Evolutionary conservation across 2,888 invertebrate genomes (phyloP), one percentile per base, ranked within the genome.

Genomic region (Lithophane ornitopus): DNA sequence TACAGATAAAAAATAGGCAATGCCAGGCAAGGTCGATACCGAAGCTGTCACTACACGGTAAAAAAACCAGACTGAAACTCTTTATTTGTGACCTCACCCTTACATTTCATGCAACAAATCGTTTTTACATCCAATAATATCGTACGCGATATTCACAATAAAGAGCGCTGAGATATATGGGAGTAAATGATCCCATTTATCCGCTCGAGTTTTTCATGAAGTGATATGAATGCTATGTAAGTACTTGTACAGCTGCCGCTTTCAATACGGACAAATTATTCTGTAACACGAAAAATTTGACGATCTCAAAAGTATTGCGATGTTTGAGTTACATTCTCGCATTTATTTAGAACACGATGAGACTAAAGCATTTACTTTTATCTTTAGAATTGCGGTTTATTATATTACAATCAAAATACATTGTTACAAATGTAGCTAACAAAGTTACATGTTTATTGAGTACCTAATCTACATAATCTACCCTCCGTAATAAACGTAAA

Each of bases 181-280:
- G 59, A 65, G 69, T 82, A 80, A 87, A 87, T 85, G 74, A 85
- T 87, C 76, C 28, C 73, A 87, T 85, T 86, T 80, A 85, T 85
- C 66, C 67, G 63, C 46, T 58, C 56, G 74, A 86, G 74, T 75
- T 81, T 78, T 84, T 86, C 69, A 81, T 79, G 78, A 76, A 80
- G 52, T 73, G 65, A 72, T 70, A 76, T 81, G 44, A 81, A 73
- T 76, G 71, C n/a, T 49, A 26, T 74, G 39, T 49, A 49, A 8
- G 49, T 76, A 62, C 52, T 22, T n/a, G 46, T 70, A 69, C 68
- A 70, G 72, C 72, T 78, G 74, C 22, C 59, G 76, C 71, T 81
- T 76, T 85, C 74, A 66, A 78, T 76, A 44, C 46, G 19, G 49
- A 86, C 81, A 76, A 85, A 81, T 84, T 76, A 85, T 74, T 83